Percentiles rank a stretch among this genome's conserved stretches.
Evolutionary conservation across 2,888 invertebrate species (phyloP).

Genomic region (Metallyticus violacea): DNA sequence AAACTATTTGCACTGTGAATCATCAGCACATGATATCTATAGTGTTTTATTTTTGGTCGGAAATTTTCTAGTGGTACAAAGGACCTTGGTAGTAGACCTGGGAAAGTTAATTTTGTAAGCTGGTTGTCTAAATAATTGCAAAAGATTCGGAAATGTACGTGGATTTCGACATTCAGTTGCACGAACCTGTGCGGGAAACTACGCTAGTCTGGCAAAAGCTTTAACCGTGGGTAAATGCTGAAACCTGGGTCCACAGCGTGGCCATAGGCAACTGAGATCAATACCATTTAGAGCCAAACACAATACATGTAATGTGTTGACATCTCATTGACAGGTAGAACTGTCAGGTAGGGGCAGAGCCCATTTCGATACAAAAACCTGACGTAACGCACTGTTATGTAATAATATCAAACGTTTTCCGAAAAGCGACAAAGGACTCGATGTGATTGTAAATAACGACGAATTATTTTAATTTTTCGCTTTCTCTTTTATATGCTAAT

Average conservation of each 20-base stretch:
- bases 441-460: not conserved
- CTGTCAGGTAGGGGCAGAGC: not conserved
- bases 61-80: too few species aligned
- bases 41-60: too few species aligned
- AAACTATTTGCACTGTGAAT: too few species aligned
- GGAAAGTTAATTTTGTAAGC: not conserved
- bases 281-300: not conserved
- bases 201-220: not conserved
- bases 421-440: not conserved
- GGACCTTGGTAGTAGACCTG: too few species aligned
- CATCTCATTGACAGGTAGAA: not conserved
- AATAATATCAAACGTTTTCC: not conserved
- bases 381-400: not conserved
- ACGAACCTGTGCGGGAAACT: not conserved
- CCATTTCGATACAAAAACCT: too few species aligned
- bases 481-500: not conserved
- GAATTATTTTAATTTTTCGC: not conserved
- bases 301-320: not conserved
- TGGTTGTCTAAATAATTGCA: not conserved
- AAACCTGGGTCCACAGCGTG: not conserved
- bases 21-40: too few species aligned
- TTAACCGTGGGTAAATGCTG: not conserved
- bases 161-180: too few species aligned
- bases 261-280: too few species aligned
- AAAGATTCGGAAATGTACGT: not conserved